Evolutionary conservation across 2,888 invertebrate species (phyloP).

Genomic region (Volucella bombylans): DNA sequence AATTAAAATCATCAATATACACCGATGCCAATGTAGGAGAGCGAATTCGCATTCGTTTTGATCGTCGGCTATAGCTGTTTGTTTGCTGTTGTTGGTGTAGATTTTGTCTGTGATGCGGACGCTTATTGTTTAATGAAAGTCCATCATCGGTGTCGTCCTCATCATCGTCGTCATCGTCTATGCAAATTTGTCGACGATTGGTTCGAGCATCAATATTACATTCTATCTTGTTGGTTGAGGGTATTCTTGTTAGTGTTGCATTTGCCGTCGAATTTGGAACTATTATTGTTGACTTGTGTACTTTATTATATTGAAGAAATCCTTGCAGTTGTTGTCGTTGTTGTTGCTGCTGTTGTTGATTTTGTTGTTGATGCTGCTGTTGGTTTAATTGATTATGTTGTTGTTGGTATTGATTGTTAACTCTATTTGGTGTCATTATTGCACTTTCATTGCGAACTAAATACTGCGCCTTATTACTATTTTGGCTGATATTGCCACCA

Average conservation of each 20-base stretch:
- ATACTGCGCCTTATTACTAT: conserved; percentile 67
- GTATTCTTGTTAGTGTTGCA: conserved; percentile 61
- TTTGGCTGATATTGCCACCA: conserved; percentile 61
- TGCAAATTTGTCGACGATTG: conserved; percentile 32
- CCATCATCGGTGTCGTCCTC: conserved; percentile 29
- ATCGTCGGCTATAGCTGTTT: conserved; percentile 37
- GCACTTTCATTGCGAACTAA: conserved; percentile 61
- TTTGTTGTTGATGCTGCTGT: conserved; percentile 39
- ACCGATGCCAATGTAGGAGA: conserved; percentile 59
- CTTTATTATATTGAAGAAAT: conserved; percentile 58
- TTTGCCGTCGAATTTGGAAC: conserved; percentile 56
- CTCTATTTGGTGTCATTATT: conserved; percentile 52
- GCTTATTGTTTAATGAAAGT: conserved; percentile 43
- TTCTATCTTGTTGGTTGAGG: conserved; percentile 36
- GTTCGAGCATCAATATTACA: conserved; percentile 21
- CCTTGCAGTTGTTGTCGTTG: conserved; percentile 50
- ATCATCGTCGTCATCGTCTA: conserved; percentile 11
- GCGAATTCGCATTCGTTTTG: conserved; percentile 51
- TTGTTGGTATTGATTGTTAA: conserved; percentile 41
- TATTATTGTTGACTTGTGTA: conserved; percentile 60
- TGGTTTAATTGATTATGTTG: conserved; percentile 41
- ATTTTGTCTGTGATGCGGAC: conserved; percentile 34
- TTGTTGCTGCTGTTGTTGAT: conserved; percentile 35
- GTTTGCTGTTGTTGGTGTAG: conserved; percentile 11
- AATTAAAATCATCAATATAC: conserved; percentile 65